Evolutionary conservation across 2,797 vertebrate genomes (phyloP).

Genomic region (Halcyon chelicuti): DNA sequence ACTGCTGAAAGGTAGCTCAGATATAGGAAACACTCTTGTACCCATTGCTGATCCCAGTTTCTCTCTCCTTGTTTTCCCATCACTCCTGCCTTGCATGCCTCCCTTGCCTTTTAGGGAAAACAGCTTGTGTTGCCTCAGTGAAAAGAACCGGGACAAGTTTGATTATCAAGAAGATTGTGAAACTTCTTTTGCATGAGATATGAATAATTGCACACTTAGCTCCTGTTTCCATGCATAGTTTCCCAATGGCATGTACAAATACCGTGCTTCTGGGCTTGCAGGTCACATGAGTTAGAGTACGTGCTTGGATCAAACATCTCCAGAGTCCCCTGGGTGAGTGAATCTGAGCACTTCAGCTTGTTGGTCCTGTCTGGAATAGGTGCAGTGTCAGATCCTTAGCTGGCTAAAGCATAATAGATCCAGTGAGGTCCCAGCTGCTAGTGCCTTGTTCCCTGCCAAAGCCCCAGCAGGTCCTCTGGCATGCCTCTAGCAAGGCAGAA

Average conservation of each 20-base stretch:
- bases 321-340: background rate
- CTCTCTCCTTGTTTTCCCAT: background rate
- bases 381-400: background rate
- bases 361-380: background rate
- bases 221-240: background rate
- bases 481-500: background rate
- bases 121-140: background rate
- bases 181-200: conserved; percentile 37
- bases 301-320: background rate
- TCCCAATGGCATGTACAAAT: background rate
- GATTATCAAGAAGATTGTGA: background rate
- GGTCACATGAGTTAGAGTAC: background rate
- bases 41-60: background rate
- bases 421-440: background rate
- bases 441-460: background rate
- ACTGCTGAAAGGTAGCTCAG: background rate
- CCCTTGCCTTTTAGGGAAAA: background rate
- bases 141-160: background rate
- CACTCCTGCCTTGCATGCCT: background rate
- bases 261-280: background rate
- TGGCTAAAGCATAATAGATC: background rate
- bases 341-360: background rate
- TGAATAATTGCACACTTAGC: background rate
- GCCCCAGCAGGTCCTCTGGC: background rate
- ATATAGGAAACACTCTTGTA: background rate